phyloP scores from a whole-genome alignment of 2,888 invertebrate genomes.

The Nymphalis c-album region DNA sequence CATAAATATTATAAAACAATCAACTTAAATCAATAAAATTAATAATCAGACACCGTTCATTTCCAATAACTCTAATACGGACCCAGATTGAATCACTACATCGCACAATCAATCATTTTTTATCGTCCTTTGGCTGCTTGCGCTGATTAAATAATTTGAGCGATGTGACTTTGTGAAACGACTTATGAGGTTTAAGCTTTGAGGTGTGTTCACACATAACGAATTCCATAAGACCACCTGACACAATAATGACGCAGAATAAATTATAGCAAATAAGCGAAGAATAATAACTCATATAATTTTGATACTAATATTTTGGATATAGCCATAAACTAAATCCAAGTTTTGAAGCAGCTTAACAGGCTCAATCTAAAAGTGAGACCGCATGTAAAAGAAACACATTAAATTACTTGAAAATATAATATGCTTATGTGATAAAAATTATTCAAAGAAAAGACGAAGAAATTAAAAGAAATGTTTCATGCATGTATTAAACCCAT shows the following conservation, averaged over 20 bases:
- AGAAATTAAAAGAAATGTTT: slow-evolving; percentile 3
- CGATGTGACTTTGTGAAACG: slow-evolving; percentile 73
- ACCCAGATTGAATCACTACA: slow-evolving; percentile 47
- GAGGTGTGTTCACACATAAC: slow-evolving; percentile 48
- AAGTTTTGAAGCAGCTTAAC: no score
- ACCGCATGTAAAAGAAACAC: no score
- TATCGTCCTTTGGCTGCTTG: slow-evolving; percentile 65
- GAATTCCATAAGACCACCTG: neutral
- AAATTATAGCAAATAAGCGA: neutral
- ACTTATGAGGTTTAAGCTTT: slow-evolving; percentile 44
- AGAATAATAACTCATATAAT: no score
- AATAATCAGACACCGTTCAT: slow-evolving; percentile 28
- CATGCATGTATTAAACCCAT: neutral
- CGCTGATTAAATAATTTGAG: slow-evolving; percentile 78
- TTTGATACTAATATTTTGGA: no score
- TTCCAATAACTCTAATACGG: slow-evolving; percentile 29
- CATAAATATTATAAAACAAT: slow-evolving; percentile 1
- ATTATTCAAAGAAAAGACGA: neutral
- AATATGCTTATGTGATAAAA: neutral
- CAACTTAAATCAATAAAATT: slow-evolving; percentile 7
- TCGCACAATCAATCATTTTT: slow-evolving; percentile 74
- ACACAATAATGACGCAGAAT: neutral
- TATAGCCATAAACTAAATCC: no score
- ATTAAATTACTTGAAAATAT: neutral
- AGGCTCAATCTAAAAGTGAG: no score